These are phyloP conservation scores for Abscondita cerata DNA, from an alignment of 2,888 invertebrate genomes.

Conservation along the genomic window DNA sequence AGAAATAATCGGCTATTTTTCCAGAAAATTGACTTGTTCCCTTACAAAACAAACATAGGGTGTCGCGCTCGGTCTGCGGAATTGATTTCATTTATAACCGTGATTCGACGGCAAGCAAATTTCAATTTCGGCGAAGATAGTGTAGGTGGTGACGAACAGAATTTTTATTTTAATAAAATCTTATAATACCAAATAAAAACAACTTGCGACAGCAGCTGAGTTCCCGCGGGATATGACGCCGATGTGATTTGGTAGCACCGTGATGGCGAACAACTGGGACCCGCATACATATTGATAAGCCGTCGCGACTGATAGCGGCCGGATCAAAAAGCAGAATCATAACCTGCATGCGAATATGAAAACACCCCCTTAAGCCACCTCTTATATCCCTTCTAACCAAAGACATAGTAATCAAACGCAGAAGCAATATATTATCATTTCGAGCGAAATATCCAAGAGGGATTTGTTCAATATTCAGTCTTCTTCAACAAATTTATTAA, in stretches of 20 bases:
- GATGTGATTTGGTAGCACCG: slow-evolving; percentile 42
- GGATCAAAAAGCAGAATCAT: slow-evolving; percentile 41
- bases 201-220: slow-evolving; percentile 35
- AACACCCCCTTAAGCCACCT: slow-evolving; percentile 17
- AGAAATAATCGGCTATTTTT: slow-evolving; percentile 52
- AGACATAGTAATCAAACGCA: slow-evolving; percentile 37
- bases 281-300: slow-evolving; percentile 49
- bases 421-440: slow-evolving; percentile 38
- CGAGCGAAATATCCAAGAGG: slow-evolving; percentile 28
- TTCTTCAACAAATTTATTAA: slow-evolving; percentile 34
- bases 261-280: slow-evolving; percentile 35
- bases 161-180: slow-evolving; percentile 45
- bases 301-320: slow-evolving; percentile 41
- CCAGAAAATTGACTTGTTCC: slow-evolving; percentile 53
- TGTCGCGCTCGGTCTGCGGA: slow-evolving; percentile 44
- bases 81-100: slow-evolving; percentile 54
- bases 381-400: slow-evolving; percentile 14
- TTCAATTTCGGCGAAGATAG: slow-evolving; percentile 45
- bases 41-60: slow-evolving; percentile 47
- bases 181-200: slow-evolving; percentile 41
- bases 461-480: slow-evolving; percentile 32
- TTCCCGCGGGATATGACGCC: slow-evolving; percentile 38
- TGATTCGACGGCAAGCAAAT: slow-evolving; percentile 47
- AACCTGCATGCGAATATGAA: slow-evolving; percentile 42
- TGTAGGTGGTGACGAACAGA: slow-evolving; percentile 28